Conservation (phyloP, 2,797 vertebrate species). For the Poecile montanus region DNA sequence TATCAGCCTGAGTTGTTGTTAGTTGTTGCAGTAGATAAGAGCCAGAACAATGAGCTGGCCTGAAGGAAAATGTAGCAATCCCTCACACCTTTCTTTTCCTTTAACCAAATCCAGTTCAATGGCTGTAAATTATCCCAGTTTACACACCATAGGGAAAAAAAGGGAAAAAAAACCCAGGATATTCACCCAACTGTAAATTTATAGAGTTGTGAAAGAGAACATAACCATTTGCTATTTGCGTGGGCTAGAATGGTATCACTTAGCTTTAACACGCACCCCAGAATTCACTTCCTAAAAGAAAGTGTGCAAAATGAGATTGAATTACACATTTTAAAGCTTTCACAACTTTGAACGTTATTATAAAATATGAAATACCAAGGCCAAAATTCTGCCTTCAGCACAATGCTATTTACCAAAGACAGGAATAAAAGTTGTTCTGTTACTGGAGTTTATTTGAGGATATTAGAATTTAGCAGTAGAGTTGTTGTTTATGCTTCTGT, state of each 20-base stretch:
- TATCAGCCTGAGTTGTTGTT: not conserved
- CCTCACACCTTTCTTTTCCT: not conserved
- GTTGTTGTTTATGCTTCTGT: not conserved
- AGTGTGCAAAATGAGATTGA: not conserved
- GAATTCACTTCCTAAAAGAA: not conserved
- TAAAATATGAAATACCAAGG: not conserved
- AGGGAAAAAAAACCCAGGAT: accelerated
- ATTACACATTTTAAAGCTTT: not conserved
- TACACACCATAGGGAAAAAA: not conserved
- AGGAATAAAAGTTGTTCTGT: not conserved
- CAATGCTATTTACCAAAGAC: not conserved
- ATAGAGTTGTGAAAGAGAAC: not conserved
- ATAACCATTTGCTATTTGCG: not conserved
- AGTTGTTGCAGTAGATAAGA: not conserved
- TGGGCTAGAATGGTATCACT: not conserved
- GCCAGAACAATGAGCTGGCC: not conserved
- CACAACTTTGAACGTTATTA: not conserved
- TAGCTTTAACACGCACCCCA: not conserved
- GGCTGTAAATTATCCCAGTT: not conserved
- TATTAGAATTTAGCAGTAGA: not conserved
- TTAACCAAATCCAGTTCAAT: not conserved
- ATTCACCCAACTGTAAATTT: not conserved
- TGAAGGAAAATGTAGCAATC: not conserved
- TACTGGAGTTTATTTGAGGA: not conserved
- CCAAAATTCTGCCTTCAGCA: not conserved